These are phyloP conservation scores for Campylorhamphus procurvoides DNA, from an alignment of 2,113 vertebrate genomes.

Conservation along the genomic window DNA sequence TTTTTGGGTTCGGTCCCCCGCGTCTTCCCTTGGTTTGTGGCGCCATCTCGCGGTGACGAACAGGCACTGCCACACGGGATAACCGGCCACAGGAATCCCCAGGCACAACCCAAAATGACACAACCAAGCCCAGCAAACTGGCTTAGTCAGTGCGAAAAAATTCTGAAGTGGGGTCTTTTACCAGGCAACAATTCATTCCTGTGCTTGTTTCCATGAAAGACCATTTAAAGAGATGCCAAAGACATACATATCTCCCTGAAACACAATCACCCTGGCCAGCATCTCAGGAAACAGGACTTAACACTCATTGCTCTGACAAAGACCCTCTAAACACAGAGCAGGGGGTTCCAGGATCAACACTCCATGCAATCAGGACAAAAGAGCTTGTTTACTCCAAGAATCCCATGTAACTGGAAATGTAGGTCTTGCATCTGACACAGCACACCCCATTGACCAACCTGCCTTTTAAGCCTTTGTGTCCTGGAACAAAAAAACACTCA, in stretches of 20 bases:
- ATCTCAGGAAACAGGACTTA: not conserved
- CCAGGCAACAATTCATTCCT: not conserved
- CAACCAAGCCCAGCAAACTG: not conserved
- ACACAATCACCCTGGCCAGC: not conserved
- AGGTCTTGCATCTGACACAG: not conserved
- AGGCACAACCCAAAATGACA: too few species aligned
- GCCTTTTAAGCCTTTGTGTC: not conserved
- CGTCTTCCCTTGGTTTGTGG: not conserved
- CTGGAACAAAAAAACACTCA: not conserved
- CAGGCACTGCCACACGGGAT: not conserved
- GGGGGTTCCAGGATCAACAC: not conserved
- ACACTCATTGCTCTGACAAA: not conserved
- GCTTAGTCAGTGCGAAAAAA: not conserved
- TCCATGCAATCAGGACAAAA: not conserved
- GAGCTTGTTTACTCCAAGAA: not conserved
- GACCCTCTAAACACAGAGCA: not conserved
- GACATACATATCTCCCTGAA: not conserved
- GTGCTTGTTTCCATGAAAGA: not conserved
- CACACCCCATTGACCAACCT: not conserved
- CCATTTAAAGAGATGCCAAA: not conserved
- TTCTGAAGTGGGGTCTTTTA: not conserved
- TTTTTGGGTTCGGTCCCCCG: not conserved
- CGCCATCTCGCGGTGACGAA: conserved; percentile 65
- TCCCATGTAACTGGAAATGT: rapidly evolving
- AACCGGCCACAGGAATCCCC: not conserved